A percentile compares a stretch with the other conserved stretches of the same genome.
These are phyloP conservation scores for Cynopterus brachyotis DNA, from an alignment of 2,113 vertebrate genomes.

Conservation along the genomic window DNA sequence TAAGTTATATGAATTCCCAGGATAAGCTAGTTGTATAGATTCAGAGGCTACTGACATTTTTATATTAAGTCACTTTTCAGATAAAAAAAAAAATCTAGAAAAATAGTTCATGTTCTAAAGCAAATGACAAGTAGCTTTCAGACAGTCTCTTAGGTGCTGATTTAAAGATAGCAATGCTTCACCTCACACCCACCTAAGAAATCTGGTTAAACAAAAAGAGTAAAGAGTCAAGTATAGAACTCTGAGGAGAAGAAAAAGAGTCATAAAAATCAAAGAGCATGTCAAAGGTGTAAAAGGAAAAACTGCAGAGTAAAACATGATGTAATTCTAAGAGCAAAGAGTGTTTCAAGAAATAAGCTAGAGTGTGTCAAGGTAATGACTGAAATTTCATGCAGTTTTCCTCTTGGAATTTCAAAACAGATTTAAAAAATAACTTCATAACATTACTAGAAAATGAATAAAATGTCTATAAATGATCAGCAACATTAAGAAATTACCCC, in stretches of 20 bases:
- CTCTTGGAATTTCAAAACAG: neutral
- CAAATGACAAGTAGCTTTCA: neutral
- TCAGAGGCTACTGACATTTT: neutral
- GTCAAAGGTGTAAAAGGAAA: neutral
- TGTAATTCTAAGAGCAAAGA: neutral
- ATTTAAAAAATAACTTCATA: neutral
- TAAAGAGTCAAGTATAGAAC: neutral
- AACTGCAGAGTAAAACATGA: neutral
- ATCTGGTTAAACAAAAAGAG: neutral
- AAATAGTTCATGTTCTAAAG: neutral
- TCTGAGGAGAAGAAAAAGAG: neutral
- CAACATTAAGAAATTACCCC: neutral
- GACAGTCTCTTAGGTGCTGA: neutral
- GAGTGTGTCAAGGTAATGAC: neutral
- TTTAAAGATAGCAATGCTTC: conserved; percentile 3
- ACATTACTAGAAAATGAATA: neutral
- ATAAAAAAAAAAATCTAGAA: neutral
- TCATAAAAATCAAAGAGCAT: neutral
- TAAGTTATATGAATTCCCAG: neutral
- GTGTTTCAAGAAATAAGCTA: neutral
- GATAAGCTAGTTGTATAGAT: neutral
- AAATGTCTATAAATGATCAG: neutral
- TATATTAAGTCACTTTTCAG: neutral
- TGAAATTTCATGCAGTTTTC: neutral
- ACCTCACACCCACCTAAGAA: neutral